Conservation (phyloP, 2,888 invertebrate species). For the Cremastobaeus sp. region DNA sequence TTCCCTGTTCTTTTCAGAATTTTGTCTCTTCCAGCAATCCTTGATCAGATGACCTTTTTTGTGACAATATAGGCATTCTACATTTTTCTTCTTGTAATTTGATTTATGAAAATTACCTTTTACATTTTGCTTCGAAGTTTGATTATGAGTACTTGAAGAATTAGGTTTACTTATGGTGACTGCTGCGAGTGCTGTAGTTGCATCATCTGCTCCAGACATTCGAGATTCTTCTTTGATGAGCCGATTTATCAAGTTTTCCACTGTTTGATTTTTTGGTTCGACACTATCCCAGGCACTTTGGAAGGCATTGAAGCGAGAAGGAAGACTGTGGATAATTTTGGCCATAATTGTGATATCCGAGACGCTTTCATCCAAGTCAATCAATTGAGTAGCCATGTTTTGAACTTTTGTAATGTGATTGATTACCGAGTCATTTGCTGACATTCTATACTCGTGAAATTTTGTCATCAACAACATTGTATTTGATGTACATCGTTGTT, state of each 20-base stretch:
- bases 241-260: slow-evolving; percentile 47
- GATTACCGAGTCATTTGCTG: slow-evolving; percentile 48
- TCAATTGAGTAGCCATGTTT: slow-evolving; percentile 58
- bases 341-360: slow-evolving; percentile 54
- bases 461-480: slow-evolving; percentile 58
- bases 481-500: slow-evolving; percentile 63
- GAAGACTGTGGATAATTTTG: slow-evolving; percentile 61
- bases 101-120: too few species aligned
- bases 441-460: slow-evolving; percentile 61
- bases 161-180: too few species aligned
- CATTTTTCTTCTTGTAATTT: too few species aligned
- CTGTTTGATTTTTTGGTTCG: slow-evolving; percentile 35
- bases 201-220: slow-evolving; percentile 1
- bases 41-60: slow-evolving; percentile 48
- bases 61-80: slow-evolving; percentile 57
- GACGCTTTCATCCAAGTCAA: slow-evolving; percentile 55
- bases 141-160: too few species aligned
- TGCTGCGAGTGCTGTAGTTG: neutral
- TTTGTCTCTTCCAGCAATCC: slow-evolving; percentile 28
- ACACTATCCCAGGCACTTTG: slow-evolving; percentile 62
- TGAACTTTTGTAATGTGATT: slow-evolving; percentile 59
- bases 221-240: slow-evolving; percentile 58
- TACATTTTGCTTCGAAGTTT: too few species aligned
- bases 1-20: too few species aligned
- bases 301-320: slow-evolving; percentile 57